Base-by-base conservation (phyloP, 2,888 invertebrate species). In the Torymus tubicola region DNA sequence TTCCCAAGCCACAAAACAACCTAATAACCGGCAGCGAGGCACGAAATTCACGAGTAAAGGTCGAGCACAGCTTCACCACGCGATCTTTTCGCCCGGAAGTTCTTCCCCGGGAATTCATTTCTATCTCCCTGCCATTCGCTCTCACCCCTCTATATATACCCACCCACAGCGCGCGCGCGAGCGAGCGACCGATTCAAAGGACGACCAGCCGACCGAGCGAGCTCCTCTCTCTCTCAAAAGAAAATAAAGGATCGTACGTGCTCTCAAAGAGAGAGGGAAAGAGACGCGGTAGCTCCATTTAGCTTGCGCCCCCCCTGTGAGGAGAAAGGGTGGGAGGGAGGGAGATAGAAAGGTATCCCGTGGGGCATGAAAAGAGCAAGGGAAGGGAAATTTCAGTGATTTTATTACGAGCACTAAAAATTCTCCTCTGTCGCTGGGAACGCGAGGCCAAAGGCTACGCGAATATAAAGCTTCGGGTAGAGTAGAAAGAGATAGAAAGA, bases 361-460 rank as follows among this genome's bases (percentile, higher is more conserved):
- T n/a, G 53, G 24, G 67, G 52, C 42, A 58, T 58, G 21, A 60
- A 31, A 42, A 42, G 42, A 8, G 42, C 5, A 8, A 42, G 5
- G 42, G 50, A 12, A 55, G 50, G 74, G 50, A 74, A 74, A 74
- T 65, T 74, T 65, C 64, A 57, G 74, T 65, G 74, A 65, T 65
- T 74, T 50, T 50, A 55, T 65, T 64, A 65, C 58, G 58, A 65
- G 63, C 64, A 57, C 24, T 64, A 42, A 64, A 73, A 55, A 73
- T 71, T 50, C 72, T 55, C 42, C 21, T 31, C 18, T 18, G 24
- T 61, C 14, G 14, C 61, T 21, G 13, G 11, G 42, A 2, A 42
- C 13, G 60, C 60, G 13, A 57, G 18, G 18, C 52, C 60, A 60
- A 42, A 71, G n/a, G 21, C 12, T 60, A 52, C 10, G 11, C 2